These are phyloP conservation scores for Paradisaea rubra DNA, from an alignment of 2,113 vertebrate species.

Conservation along the genomic window DNA sequence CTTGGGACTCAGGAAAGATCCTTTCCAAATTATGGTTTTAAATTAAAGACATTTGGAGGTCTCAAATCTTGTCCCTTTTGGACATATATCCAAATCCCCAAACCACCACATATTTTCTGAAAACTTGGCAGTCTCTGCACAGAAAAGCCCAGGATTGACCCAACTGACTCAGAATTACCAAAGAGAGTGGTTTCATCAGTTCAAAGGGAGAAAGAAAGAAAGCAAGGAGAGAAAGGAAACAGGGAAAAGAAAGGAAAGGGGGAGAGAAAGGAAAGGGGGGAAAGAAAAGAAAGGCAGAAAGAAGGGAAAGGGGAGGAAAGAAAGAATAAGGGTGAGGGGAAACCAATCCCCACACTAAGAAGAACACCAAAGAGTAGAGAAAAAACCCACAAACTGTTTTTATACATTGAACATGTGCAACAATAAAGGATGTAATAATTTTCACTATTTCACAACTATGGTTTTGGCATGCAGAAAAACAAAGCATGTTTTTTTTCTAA, in stretches of 20 bases:
- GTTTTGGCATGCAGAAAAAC: not conserved
- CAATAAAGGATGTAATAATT: not conserved
- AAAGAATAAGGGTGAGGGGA: not conserved
- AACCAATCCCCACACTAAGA: not conserved
- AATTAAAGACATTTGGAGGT: slow-evolving; percentile 25
- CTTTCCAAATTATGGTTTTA: slow-evolving; percentile 13
- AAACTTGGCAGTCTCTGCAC: not conserved
- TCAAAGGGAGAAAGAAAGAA: not conserved
- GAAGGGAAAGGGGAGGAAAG: not conserved
- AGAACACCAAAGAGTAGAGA: not conserved
- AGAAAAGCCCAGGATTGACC: not conserved
- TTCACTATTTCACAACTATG: not conserved
- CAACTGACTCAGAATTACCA: not conserved
- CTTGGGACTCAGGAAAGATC: not conserved
- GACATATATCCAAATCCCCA: not conserved
- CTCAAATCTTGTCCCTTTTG: not conserved
- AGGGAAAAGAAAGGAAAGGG: not conserved
- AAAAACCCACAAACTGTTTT: accelerated
- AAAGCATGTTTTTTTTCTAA: not conserved
- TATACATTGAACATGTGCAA: not conserved
- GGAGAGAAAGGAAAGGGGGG: accelerated
- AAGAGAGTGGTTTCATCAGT: not conserved
- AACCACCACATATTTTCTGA: not conserved
- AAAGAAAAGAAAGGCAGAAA: too few species aligned
- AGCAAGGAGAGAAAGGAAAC: too few species aligned